Evolutionary conservation across 2,113 vertebrate genomes (phyloP).

Genomic region (cat (Felis catus)): F.catus_Fca126_mat1.0 CM031412.1:90755001-90755500

Average conservation of each 20-base stretch:
- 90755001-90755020: neutral
- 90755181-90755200: neutral
- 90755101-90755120: neutral
- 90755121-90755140: neutral
- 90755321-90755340: neutral
- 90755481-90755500: neutral
- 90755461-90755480: neutral
- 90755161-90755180: too few relatives aligned
- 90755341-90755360: too few relatives aligned
- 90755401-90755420: accelerated
- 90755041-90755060: accelerated
- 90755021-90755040: neutral
- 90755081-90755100: too few relatives aligned
- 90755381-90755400: accelerated
- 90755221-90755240: neutral
- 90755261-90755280: too few relatives aligned
- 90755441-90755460: neutral
- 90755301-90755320: neutral
- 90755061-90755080: accelerated
- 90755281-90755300: neutral
- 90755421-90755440: neutral
- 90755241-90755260: too few relatives aligned
- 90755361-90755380: neutral
- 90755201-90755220: neutral
- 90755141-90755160: neutral